A percentile compares a stretch with the other conserved stretches of the same genome.
phyloP scores from a whole-genome alignment of 2,797 vertebrate genomes.

The Hippoglossus hippoglossus region DNA sequence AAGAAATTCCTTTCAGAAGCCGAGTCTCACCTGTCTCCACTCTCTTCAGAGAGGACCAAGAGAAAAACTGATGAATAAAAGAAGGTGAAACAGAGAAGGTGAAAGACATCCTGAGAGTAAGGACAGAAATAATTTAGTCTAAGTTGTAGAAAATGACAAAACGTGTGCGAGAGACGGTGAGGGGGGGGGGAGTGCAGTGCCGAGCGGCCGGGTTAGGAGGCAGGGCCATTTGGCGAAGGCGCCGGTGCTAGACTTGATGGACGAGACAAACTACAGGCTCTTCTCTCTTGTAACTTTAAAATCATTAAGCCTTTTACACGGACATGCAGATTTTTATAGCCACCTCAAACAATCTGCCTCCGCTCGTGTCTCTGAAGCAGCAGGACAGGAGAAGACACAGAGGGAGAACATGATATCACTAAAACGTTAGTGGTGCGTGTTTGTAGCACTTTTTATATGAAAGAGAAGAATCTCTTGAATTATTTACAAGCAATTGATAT shows the following conservation, averaged over 20 bases:
- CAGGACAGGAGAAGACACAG: constrained; percentile 24
- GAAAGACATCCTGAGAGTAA: constrained; percentile 29
- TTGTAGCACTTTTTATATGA: too few species aligned
- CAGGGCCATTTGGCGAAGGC: constrained; percentile 79
- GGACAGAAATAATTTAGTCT: constrained; percentile 21
- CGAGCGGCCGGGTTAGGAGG: constrained; percentile 74
- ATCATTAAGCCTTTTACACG: constrained; percentile 87
- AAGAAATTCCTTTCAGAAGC: not conserved
- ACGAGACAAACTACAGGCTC: constrained; percentile 79
- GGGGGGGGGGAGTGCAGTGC: constrained; percentile 29
- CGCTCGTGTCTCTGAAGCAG: constrained; percentile 54
- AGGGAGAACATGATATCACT: too few species aligned
- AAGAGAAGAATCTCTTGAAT: too few species aligned
- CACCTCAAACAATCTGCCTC: constrained; percentile 70
- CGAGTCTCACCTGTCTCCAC: not conserved
- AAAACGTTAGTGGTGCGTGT: too few species aligned
- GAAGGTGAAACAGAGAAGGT: constrained; percentile 10
- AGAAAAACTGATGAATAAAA: constrained; percentile 11
- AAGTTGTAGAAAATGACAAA: constrained; percentile 32
- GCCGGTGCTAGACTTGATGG: constrained; percentile 83
- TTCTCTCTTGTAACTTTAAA: constrained; percentile 86
- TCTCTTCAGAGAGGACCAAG: not conserved
- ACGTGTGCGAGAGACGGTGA: constrained; percentile 12
- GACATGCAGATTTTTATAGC: constrained; percentile 81
- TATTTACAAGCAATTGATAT: too few species aligned